Percentiles rank a stretch among this genome's conserved stretches.
phyloP scores from a whole-genome alignment of 2,888 invertebrate species.

The Catocala sponsa region DNA sequence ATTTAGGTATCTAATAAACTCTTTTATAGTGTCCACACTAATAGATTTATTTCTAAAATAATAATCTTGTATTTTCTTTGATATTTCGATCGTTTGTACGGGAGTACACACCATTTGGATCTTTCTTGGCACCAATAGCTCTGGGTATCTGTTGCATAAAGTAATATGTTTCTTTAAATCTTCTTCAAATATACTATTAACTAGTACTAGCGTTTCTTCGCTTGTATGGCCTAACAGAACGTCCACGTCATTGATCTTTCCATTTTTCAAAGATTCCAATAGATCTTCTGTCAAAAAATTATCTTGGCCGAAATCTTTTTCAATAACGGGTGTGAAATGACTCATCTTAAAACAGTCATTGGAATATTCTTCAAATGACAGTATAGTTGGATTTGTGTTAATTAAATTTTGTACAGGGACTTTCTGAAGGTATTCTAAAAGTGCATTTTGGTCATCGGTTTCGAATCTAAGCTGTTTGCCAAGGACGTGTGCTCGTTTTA shows the following conservation, averaged over 20 bases:
- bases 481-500: conserved; percentile 58
- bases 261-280: conserved; percentile 63
- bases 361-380: conserved; percentile 54
- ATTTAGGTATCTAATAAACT: conserved; percentile 51
- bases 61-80: conserved; percentile 58
- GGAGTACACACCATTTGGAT: conserved; percentile 53
- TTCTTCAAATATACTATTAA: conserved; percentile 35
- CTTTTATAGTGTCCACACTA: conserved; percentile 46
- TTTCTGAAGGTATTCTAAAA: conserved; percentile 63
- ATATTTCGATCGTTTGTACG: conserved; percentile 51
- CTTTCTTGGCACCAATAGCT: conserved; percentile 61
- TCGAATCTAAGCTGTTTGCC: conserved; percentile 62
- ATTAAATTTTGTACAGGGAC: conserved; percentile 57
- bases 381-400: conserved; percentile 49
- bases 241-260: conserved; percentile 85
- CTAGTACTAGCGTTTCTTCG: conserved; percentile 86
- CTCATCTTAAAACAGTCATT: conserved; percentile 55
- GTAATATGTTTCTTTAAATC: conserved; percentile 10
- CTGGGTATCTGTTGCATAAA: conserved; percentile 54
- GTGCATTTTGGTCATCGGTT: conserved; percentile 56
- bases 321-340: conserved; percentile 65
- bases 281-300: conserved; percentile 62
- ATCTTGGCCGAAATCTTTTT: conserved; percentile 64
- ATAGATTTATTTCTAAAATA: conserved; percentile 61
- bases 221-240: conserved; percentile 91